These are phyloP conservation scores for Acronicta psi DNA, from an alignment of 2,888 invertebrate species.

Conservation along the genomic window DNA sequence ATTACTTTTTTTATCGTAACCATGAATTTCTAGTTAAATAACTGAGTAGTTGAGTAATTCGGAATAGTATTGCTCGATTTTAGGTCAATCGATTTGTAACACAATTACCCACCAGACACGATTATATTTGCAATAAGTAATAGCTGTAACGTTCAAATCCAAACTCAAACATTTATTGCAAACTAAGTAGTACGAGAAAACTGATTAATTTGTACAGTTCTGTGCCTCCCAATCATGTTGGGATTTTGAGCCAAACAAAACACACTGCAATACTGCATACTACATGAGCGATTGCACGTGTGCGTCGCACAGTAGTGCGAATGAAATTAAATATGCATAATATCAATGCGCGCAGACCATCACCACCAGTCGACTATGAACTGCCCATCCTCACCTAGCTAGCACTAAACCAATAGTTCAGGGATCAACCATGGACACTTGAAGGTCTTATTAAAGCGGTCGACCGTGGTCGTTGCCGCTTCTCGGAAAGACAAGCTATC, in stretches of 20 bases:
- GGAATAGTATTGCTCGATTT: background rate
- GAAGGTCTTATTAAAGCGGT: constrained; percentile 14
- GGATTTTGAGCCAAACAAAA: too few species aligned
- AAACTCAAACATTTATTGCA: too few species aligned
- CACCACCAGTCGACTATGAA: constrained; percentile 8
- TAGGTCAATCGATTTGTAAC: constrained; percentile 1
- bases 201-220: too few species aligned
- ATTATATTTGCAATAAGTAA: too few species aligned
- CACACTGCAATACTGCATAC: background rate
- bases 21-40: background rate
- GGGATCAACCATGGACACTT: background rate
- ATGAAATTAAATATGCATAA: constrained; percentile 22
- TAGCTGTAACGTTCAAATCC: too few species aligned
- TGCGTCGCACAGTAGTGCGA: constrained; percentile 20
- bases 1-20: background rate
- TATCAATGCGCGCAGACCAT: constrained; percentile 6
- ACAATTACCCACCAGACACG: background rate
- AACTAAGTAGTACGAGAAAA: too few species aligned
- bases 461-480: constrained; percentile 32
- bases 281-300: constrained; percentile 35
- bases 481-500: constrained; percentile 55
- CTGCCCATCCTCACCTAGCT: background rate
- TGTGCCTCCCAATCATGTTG: too few species aligned
- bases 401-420: background rate
- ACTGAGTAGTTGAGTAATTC: background rate